Percentiles rank a stretch among this genome's conserved stretches.
These are phyloP conservation scores for Alligator sinensis DNA, from an alignment of 2,113 vertebrate genomes.

Conservation along the genomic window DNA sequence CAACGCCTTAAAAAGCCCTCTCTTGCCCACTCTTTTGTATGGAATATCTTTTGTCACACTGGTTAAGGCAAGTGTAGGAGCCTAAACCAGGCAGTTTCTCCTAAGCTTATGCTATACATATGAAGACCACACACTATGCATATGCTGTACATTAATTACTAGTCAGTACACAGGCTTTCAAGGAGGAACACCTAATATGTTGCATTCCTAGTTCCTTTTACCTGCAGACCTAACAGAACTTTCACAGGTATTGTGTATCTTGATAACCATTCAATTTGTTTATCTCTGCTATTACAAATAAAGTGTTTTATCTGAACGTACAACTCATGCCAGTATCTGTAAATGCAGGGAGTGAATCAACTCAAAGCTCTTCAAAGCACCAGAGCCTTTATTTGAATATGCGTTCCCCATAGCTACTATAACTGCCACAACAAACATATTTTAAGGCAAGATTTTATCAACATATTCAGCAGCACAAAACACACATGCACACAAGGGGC, in stretches of 20 bases:
- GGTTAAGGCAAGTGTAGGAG: neutral
- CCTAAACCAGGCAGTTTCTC: neutral
- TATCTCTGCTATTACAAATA: neutral
- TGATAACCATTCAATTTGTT: neutral
- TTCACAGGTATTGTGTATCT: neutral
- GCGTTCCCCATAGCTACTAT: neutral
- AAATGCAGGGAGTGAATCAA: neutral
- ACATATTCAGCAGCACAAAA: neutral
- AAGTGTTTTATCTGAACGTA: neutral
- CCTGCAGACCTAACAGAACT: neutral
- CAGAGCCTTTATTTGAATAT: neutral
- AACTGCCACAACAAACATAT: neutral
- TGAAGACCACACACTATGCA: neutral
- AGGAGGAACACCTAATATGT: neutral
- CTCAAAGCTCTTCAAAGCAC: neutral
- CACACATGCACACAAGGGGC: neutral
- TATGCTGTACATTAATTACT: fast-evolving
- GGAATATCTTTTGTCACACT: neutral
- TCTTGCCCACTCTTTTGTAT: neutral
- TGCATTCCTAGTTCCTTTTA: neutral
- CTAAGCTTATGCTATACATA: neutral
- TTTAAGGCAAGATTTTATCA: constrained; percentile 35
- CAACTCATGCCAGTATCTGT: neutral
- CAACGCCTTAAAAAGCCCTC: neutral
- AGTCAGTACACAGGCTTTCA: neutral